These are phyloP conservation scores for Capreolus pygargus DNA, from an alignment of 2,113 vertebrate genomes.

Conservation along the genomic window DNA sequence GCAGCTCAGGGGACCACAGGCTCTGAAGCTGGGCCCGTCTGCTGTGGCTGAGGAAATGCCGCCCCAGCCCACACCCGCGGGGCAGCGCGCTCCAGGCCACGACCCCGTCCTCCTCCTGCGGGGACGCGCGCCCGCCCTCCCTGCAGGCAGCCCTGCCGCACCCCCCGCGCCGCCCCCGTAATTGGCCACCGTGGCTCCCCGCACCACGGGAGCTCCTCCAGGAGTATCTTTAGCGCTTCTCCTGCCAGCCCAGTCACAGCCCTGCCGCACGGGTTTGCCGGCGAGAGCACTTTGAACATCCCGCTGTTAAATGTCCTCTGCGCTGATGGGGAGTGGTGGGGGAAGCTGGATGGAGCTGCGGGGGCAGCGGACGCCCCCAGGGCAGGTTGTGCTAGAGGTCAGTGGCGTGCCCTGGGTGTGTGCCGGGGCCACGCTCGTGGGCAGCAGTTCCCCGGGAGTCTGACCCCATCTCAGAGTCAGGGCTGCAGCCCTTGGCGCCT, in stretches of 20 bases:
- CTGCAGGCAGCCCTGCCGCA: not conserved
- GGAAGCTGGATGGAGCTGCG: not conserved
- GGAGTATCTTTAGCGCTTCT: not conserved
- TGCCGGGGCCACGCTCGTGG: not conserved
- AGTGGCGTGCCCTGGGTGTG: not conserved
- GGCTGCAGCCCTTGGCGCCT: not conserved
- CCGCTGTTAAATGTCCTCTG: not conserved
- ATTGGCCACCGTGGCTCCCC: not conserved
- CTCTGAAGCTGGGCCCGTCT: not conserved
- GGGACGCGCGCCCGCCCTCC: rapidly evolving
- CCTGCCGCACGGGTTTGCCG: not conserved
- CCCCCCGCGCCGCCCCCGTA: not conserved
- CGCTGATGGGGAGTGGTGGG: not conserved
- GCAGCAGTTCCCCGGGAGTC: not conserved
- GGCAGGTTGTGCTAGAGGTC: not conserved
- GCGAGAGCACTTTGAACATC: not conserved
- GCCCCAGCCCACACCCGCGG: not conserved
- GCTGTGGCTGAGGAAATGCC: not conserved
- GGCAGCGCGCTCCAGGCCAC: not conserved
- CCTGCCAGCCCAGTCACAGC: not conserved
- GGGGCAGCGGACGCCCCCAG: not conserved
- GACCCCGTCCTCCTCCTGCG: not conserved
- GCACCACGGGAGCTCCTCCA: not conserved
- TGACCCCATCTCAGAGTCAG: rapidly evolving
- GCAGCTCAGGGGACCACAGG: not conserved